Percentiles rank a stretch among this genome's conserved stretches.
phyloP scores from a whole-genome alignment of 2,888 invertebrate genomes.

The Rutpela maculata region DNA sequence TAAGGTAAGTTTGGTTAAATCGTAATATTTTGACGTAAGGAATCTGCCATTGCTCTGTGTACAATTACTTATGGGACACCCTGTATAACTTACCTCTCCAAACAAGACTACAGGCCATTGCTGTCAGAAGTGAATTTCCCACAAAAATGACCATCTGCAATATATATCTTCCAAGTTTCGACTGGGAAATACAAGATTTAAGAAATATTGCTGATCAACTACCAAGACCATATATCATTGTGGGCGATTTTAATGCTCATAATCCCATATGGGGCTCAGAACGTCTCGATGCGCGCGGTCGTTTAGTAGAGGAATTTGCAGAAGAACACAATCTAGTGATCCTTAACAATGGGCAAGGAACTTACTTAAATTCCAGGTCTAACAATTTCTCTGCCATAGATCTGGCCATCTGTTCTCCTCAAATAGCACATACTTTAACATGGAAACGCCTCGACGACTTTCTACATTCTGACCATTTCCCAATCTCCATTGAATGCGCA shows the following conservation, averaged over 20 bases:
- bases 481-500: neutral
- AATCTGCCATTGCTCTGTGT: too few species aligned
- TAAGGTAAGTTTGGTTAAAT: too few species aligned
- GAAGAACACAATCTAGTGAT: conserved; percentile 19
- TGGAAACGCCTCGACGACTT: conserved; percentile 16
- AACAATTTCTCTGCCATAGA: conserved; percentile 24
- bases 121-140: conserved; percentile 9
- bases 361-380: conserved; percentile 36
- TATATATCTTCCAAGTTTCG: conserved; percentile 26
- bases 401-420: conserved; percentile 25
- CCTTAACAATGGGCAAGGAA: conserved; percentile 37
- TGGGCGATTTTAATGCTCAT: conserved; percentile 51
- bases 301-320: conserved; percentile 20
- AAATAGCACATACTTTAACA: neutral
- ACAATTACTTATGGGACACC: too few species aligned
- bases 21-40: too few species aligned
- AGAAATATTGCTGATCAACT: conserved; percentile 31
- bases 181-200: conserved; percentile 24
- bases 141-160: conserved; percentile 19
- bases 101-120: conserved; percentile 2
- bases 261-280: conserved; percentile 46
- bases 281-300: conserved; percentile 15
- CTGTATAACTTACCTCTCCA: neutral
- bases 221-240: conserved; percentile 42
- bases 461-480: conserved; percentile 26